Percentiles rank a stretch among this genome's conserved stretches.
Conservation (phyloP, 2,113 vertebrate genomes). For the Nymphicus hollandicus region DNA sequence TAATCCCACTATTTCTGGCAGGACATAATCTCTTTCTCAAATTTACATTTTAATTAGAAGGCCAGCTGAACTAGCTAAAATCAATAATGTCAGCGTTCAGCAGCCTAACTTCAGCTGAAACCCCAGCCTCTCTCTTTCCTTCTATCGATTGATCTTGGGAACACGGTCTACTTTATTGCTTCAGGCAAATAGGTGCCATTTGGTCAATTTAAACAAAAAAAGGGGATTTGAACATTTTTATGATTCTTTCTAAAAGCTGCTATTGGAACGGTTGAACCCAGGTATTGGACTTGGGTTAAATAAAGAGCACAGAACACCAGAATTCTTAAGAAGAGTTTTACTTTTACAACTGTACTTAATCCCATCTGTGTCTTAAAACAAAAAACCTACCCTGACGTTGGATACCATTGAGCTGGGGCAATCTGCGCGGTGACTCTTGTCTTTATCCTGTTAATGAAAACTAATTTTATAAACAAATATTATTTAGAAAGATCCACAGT, state of each 20-base stretch:
- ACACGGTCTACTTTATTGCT: conserved; percentile 77
- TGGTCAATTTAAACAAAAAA: conserved; percentile 82
- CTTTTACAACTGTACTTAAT: neutral
- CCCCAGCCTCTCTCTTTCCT: conserved; percentile 83
- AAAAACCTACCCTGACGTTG: neutral
- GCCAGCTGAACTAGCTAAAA: conserved; percentile 93
- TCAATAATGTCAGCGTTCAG: conserved; percentile 88
- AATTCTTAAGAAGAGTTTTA: neutral
- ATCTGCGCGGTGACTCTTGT: neutral
- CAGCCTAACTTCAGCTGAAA: conserved; percentile 73
- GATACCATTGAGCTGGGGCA: neutral
- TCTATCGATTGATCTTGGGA: conserved; percentile 85
- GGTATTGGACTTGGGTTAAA: neutral
- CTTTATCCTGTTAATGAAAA: conserved; percentile 15
- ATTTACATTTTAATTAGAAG: conserved; percentile 99
- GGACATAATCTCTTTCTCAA: conserved; percentile 97
- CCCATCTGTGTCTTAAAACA: neutral
- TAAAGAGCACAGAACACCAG: neutral
- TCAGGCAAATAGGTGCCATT: conserved; percentile 82
- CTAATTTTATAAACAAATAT: neutral
- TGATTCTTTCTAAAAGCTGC: conserved; percentile 18
- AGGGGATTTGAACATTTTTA: conserved; percentile 43
- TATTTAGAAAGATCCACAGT: neutral
- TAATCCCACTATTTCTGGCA: conserved; percentile 95
- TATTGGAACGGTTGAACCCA: neutral